Evolutionary conservation across 2,113 vertebrate species (phyloP).

Genomic region (Scopus umbretta): DNA sequence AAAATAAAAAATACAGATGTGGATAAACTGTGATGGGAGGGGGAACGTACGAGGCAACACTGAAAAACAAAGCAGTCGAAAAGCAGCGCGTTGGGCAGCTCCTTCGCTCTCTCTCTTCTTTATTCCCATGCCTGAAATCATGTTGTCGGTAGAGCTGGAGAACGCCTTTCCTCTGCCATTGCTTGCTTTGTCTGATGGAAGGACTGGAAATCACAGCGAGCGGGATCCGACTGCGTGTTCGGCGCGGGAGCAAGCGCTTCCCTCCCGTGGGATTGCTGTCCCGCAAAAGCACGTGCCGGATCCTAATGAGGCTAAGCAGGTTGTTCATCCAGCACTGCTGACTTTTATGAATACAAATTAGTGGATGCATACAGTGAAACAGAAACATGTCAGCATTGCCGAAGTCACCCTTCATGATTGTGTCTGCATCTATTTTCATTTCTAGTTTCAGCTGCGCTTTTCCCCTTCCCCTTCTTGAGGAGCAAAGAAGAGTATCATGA

Average conservation of each 20-base stretch:
- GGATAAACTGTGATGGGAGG: neutral
- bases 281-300: neutral
- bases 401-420: neutral
- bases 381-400: neutral
- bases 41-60: neutral
- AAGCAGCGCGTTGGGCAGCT: neutral
- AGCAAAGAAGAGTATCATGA: neutral
- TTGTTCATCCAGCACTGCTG: neutral
- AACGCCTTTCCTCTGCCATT: neutral
- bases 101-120: neutral
- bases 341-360: neutral
- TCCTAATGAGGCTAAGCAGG: neutral
- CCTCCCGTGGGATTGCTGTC: neutral
- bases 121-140: accelerated
- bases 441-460: neutral
- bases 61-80: neutral
- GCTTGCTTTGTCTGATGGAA: neutral
- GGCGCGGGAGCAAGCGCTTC: neutral
- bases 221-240: accelerated
- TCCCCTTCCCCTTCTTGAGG: neutral
- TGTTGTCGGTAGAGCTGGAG: neutral
- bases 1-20: neutral
- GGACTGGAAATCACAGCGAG: neutral
- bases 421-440: neutral
- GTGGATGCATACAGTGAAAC: neutral